A percentile compares a stretch with the other conserved stretches of the same genome.
Evolutionary conservation across 2,113 vertebrate species (phyloP).

Genomic region (Lagopus muta): DNA sequence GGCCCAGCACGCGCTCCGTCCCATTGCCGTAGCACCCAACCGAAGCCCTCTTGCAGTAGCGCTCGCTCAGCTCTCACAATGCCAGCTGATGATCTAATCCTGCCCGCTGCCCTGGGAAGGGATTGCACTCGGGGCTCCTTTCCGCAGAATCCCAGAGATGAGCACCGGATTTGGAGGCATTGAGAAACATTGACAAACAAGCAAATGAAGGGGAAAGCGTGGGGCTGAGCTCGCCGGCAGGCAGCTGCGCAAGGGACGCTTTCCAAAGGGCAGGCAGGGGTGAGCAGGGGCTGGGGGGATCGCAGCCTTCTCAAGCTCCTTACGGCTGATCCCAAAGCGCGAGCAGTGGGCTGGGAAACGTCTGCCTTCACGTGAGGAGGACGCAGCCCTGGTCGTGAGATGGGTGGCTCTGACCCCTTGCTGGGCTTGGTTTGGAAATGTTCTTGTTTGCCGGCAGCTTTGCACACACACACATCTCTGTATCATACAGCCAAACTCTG

Average conservation of each 20-base stretch:
- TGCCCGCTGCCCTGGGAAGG: background rate
- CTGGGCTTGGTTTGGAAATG: background rate
- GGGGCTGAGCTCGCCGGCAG: background rate
- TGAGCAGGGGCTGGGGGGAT: background rate
- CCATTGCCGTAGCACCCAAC: background rate
- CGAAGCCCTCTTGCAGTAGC: slow-evolving; percentile 7
- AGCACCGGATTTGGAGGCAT: rapidly evolving
- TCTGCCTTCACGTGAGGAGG: background rate
- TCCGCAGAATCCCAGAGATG: background rate
- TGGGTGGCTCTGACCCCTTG: rapidly evolving
- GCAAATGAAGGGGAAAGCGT: background rate
- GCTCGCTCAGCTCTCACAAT: slow-evolving; percentile 3
- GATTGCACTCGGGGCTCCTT: background rate
- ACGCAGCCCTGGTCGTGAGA: background rate
- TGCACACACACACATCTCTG: background rate
- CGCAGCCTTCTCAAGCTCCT: background rate
- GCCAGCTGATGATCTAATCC: background rate
- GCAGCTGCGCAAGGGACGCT: background rate
- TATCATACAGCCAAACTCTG: background rate
- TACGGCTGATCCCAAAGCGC: background rate
- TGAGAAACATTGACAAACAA: background rate
- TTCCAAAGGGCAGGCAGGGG: background rate
- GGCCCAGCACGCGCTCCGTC: background rate
- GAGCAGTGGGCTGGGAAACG: background rate
- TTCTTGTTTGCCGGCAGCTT: background rate